A percentile compares a stretch with the other conserved stretches of the same genome.
Conservation (phyloP, 2,888 invertebrate genomes). For the Ischnura elegans region DNA sequence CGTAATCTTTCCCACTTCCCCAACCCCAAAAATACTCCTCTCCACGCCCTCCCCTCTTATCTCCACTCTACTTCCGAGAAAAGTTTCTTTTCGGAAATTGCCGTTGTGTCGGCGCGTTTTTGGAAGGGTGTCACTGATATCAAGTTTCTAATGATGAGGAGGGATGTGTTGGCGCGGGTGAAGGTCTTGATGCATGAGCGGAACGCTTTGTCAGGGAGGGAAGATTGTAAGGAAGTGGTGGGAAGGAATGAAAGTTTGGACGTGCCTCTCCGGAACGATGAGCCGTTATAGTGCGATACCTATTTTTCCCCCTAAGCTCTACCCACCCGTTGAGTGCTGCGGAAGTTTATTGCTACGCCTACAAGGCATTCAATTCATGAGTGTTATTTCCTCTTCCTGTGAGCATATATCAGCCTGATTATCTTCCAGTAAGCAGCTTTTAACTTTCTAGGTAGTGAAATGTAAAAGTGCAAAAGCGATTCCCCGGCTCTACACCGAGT, state of each 20-base stretch:
- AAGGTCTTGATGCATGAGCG: slow-evolving; percentile 13
- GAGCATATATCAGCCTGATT: too few relatives aligned
- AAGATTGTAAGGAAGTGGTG: not conserved
- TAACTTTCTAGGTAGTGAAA: too few relatives aligned
- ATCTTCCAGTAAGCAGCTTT: too few relatives aligned
- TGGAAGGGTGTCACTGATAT: slow-evolving; percentile 15
- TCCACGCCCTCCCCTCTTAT: not conserved
- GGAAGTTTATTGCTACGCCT: too few relatives aligned
- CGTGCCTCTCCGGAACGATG: not conserved
- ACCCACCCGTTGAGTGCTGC: too few relatives aligned
- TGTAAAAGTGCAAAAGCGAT: too few relatives aligned
- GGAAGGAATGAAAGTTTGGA: slow-evolving; percentile 12
- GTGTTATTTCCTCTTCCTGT: too few relatives aligned
- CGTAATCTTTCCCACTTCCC: not conserved
- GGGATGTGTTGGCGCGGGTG: not conserved
- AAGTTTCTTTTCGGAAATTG: slow-evolving; percentile 38
- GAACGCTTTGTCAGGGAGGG: not conserved
- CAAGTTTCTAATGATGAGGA: slow-evolving; percentile 18
- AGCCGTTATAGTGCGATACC: not conserved
- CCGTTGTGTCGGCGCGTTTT: slow-evolving; percentile 11
- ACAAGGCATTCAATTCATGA: too few relatives aligned
- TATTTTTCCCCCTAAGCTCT: too few relatives aligned
- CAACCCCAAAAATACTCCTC: not conserved
- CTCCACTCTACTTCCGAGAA: slow-evolving; percentile 6
- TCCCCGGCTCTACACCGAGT: too few relatives aligned